phyloP scores from a whole-genome alignment of 2,888 invertebrate species.

The Rotaria macrura region DNA sequence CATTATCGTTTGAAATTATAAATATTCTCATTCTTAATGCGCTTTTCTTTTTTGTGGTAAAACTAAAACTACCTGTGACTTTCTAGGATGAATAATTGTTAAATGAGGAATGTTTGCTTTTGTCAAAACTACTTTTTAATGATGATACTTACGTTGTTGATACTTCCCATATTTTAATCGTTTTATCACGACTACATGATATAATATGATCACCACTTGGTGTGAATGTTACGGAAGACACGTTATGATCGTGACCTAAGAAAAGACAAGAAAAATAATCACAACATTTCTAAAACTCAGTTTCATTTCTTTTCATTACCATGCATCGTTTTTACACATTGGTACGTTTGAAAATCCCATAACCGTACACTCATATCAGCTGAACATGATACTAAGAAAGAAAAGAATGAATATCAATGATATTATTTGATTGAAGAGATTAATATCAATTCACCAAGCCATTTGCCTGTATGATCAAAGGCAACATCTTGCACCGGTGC shows the following conservation, averaged over 20 bases:
- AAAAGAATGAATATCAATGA: not conserved
- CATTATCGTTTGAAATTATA: not conserved
- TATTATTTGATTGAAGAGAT: not conserved
- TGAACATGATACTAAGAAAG: slow-evolving; percentile 86
- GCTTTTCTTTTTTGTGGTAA: too few species aligned
- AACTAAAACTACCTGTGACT: not conserved
- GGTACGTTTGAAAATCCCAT: slow-evolving; percentile 97
- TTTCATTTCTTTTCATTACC: not conserved
- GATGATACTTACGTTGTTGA: slow-evolving; percentile 54
- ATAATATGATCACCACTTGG: slow-evolving; percentile 88
- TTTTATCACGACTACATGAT: slow-evolving; percentile 90
- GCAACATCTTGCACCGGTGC: slow-evolving; percentile 97
- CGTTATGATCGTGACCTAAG: slow-evolving; percentile 88
- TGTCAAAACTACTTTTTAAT: too few species aligned
- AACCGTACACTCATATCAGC: slow-evolving; percentile 97
- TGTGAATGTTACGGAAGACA: slow-evolving; percentile 88
- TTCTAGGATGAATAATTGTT: not conserved
- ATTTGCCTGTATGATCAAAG: slow-evolving; percentile 86
- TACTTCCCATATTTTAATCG: slow-evolving; percentile 98
- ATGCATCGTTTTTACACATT: slow-evolving; percentile 82
- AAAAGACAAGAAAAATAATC: too few species aligned
- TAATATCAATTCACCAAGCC: not conserved
- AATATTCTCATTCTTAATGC: not conserved
- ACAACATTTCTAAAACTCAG: too few species aligned
- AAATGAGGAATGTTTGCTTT: too few species aligned